Conservation (phyloP, 2,113 vertebrate genomes). For the Oenanthe melanoleuca region DNA sequence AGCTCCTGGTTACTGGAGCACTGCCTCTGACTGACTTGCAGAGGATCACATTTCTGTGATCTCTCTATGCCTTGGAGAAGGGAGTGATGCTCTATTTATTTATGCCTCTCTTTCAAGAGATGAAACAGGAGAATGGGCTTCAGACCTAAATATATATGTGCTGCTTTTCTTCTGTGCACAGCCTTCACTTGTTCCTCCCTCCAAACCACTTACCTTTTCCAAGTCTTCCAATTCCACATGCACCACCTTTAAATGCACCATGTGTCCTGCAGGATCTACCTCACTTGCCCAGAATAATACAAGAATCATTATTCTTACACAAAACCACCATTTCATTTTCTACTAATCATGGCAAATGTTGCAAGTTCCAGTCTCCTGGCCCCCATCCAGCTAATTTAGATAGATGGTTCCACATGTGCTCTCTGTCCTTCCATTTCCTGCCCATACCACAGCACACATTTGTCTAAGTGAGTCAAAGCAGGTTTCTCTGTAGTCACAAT, state of each 20-base stretch:
- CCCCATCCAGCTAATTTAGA: slow-evolving; percentile 47
- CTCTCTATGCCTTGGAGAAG: neutral
- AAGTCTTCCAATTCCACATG: neutral
- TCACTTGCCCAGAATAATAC: neutral
- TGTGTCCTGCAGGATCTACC: neutral
- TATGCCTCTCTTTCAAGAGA: slow-evolving; percentile 1
- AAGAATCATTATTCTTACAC: neutral
- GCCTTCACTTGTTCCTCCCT: neutral
- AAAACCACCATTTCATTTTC: slow-evolving; percentile 31
- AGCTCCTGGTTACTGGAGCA: neutral
- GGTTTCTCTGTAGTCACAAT: neutral
- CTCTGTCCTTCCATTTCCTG: slow-evolving; percentile 54
- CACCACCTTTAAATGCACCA: neutral
- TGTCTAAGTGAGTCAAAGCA: slow-evolving; percentile 30
- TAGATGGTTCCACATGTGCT: slow-evolving; percentile 54
- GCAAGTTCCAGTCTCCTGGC: slow-evolving; percentile 39
- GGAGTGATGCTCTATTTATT: neutral
- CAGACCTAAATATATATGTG: slow-evolving; percentile 4
- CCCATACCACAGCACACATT: neutral
- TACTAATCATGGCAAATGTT: neutral
- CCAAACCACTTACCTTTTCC: neutral
- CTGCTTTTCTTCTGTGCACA: neutral
- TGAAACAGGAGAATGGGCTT: slow-evolving; percentile 11
- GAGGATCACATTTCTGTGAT: slow-evolving; percentile 1
- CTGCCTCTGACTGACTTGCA: neutral